A percentile compares a stretch with the other conserved stretches of the same genome.
These are phyloP conservation scores for Luscinia megarhynchos DNA, from an alignment of 2,797 vertebrate genomes.

Conservation along the genomic window DNA sequence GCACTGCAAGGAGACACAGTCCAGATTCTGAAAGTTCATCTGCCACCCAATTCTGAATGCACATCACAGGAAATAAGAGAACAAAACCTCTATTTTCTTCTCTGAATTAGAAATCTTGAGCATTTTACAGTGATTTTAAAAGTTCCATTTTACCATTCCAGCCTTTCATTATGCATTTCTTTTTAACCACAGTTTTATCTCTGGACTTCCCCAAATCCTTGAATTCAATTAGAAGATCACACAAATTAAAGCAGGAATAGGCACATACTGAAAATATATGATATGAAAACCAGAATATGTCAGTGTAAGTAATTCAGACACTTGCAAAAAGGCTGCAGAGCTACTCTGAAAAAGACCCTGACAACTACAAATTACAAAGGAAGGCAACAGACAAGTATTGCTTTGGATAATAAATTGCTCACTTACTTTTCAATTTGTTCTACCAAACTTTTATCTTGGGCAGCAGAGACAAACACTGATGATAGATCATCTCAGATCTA, in stretches of 20 bases:
- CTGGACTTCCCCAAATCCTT: not conserved
- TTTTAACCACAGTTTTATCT: not conserved
- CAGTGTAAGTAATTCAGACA: constrained; percentile 28
- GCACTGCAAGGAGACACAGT: not conserved
- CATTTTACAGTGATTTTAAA: not conserved
- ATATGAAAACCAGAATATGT: not conserved
- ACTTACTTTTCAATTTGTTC: constrained; percentile 66
- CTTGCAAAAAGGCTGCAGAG: constrained; percentile 10
- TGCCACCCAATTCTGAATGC: not conserved
- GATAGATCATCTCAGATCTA: constrained; percentile 12
- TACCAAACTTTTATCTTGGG: constrained; percentile 59
- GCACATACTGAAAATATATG: not conserved
- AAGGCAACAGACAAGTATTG: constrained; percentile 21
- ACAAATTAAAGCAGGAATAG: not conserved
- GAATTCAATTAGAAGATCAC: constrained; percentile 30
- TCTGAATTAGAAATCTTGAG: not conserved
- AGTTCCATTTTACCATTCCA: not conserved
- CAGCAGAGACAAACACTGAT: constrained; percentile 48
- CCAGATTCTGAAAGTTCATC: not conserved
- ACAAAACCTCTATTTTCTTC: not conserved
- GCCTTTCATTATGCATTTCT: not conserved
- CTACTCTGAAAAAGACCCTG: constrained; percentile 27
- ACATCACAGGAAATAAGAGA: not conserved
- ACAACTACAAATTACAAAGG: constrained; percentile 61
- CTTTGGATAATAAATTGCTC: constrained; percentile 43